Base-by-base conservation (phyloP, 2,113 vertebrate genomes). In the Odobenus rosmarus region DNA sequence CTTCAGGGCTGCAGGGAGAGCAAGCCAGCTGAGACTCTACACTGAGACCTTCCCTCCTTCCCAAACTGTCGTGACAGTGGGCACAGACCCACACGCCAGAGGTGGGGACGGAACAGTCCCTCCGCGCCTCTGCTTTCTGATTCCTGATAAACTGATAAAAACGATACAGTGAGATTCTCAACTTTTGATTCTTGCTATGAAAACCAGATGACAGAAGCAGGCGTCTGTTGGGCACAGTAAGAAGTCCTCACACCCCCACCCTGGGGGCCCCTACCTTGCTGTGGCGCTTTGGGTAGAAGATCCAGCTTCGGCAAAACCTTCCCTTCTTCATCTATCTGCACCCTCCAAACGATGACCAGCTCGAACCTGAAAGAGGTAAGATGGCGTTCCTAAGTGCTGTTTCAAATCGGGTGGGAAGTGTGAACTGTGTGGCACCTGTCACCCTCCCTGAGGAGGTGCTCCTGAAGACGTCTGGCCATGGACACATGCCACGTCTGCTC, bases 271-370 rank as follows among this genome's bases (percentile, higher is more conserved):
- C 0, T 98, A 99, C 99, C 99, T 99, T 92, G 97, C 79, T 97
- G 91, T 0, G 99, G 98, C 71, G 99, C 96, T 98, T 99, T 99
- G 61, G 98, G 95, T 95, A 99, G 98, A n/a, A 99, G 98, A 95
- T 99, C 99, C 97, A 99, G 96, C 81, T 98, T 96, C 24, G 99
- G 99, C 0, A 49, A 97, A 4, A 98, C 97, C 61, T 46, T 98
- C 81, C 99, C 99, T 61, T 99, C 98, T 49, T 98, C 97, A n/a
- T 98, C 95, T 0, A 99, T 95, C 2, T 97, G 90, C 72, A 99
- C 98, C 98, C 91, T 99, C 99, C 99, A 99, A 26, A 99, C 98
- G 31, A 99, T 84, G 64, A 98, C 51, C 85, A 99, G 13, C 46
- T 99, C 98, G 97, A 99, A 98, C 94, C 99, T 99, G 98, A 46